phyloP scores from a whole-genome alignment of 2,888 invertebrate species.

The Panzeria rudis region DNA sequence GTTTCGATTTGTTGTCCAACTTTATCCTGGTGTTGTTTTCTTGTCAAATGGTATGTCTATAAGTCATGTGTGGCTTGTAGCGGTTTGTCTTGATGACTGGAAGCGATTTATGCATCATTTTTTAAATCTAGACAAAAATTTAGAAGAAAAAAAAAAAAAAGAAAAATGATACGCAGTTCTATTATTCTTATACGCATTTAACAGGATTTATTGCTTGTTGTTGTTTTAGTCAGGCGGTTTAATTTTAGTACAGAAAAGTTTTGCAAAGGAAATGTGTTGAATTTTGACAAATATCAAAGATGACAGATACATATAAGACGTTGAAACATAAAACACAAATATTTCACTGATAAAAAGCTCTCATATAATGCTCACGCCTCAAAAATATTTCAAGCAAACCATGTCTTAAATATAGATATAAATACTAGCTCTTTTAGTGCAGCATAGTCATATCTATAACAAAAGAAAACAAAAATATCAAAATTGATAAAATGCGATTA shows the following conservation, averaged over 20 bases:
- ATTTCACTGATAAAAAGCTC: not conserved
- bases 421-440: too few species aligned
- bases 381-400: not conserved
- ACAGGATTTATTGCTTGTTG: not conserved
- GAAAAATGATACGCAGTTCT: slow-evolving; percentile 11
- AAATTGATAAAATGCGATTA: too few species aligned
- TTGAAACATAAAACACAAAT: slow-evolving; percentile 11
- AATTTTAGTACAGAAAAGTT: not conserved
- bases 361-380: not conserved
- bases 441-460: too few species aligned
- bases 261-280: not conserved
- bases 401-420: too few species aligned
- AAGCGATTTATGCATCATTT: slow-evolving; percentile 58
- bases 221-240: not conserved
- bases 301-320: slow-evolving; percentile 28
- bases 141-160: not conserved
- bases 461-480: too few species aligned
- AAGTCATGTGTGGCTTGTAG: slow-evolving; percentile 34
- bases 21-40: slow-evolving; percentile 3
- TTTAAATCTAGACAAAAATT: slow-evolving; percentile 35
- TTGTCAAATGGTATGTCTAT: not conserved
- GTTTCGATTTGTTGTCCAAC: slow-evolving; percentile 12
- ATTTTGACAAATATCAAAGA: slow-evolving; percentile 28
- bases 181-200: not conserved
- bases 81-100: slow-evolving; percentile 66